Percentiles rank a stretch among this genome's conserved stretches.
Conservation (phyloP, 2,888 invertebrate species). For the Willowsia nigromaculata region DNA sequence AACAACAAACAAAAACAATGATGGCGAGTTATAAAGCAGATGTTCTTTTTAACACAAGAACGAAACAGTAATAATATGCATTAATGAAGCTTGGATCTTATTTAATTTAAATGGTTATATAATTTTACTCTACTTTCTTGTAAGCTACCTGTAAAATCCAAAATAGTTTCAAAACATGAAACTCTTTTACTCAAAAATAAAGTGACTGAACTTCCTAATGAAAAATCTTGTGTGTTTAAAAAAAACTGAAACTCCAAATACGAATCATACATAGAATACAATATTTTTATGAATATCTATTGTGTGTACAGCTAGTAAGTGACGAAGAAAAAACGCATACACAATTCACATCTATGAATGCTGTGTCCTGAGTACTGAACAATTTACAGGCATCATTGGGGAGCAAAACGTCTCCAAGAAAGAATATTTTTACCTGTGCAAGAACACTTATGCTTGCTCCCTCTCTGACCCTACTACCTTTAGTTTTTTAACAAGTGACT, state of each 20-base stretch:
- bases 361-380: background rate
- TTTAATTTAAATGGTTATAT: conserved; percentile 19
- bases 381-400: background rate
- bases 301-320: too few relatives aligned
- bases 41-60: background rate
- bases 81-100: background rate
- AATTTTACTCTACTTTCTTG: background rate
- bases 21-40: background rate
- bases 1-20: background rate
- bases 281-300: too few relatives aligned
- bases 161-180: too few relatives aligned
- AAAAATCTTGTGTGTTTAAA: too few relatives aligned
- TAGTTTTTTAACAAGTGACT: conserved; percentile 40
- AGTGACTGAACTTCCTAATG: too few relatives aligned
- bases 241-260: too few relatives aligned
- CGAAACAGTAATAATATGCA: background rate
- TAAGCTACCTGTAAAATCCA: too few relatives aligned
- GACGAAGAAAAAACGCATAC: too few relatives aligned
- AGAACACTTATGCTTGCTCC: background rate
- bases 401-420: background rate
- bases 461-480: background rate
- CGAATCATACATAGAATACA: too few relatives aligned
- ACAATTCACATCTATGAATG: background rate
- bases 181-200: too few relatives aligned
- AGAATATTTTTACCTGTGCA: background rate